phyloP scores from a whole-genome alignment of 23 tunicate species.

The Phallusia fumigata region DNA sequence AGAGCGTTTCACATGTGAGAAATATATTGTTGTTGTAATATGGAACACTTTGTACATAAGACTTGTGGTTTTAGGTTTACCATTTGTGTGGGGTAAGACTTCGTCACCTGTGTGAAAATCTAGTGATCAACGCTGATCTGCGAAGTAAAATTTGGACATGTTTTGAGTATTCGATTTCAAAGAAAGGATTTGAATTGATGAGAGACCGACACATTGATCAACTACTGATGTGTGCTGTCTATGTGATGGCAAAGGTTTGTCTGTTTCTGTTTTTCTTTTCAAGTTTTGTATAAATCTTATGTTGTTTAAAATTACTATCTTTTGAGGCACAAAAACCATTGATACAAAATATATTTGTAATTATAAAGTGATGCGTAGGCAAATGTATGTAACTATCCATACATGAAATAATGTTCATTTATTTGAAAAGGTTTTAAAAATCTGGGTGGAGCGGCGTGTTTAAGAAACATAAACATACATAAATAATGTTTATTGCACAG shows the following conservation, averaged over 20 bases:
- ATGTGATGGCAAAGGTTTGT: conserved; percentile 78
- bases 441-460: too few species aligned
- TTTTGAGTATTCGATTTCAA: conserved; percentile 64
- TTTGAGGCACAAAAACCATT: too few species aligned
- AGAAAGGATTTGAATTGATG: conserved; percentile 40
- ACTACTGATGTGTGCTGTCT: conserved; percentile 91
- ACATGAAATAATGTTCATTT: too few species aligned
- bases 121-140: conserved; percentile 50
- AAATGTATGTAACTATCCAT: too few species aligned
- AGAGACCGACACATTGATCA: conserved; percentile 91
- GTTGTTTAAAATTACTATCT: too few species aligned
- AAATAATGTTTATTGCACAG: too few species aligned
- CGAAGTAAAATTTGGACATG: conserved; percentile 86
- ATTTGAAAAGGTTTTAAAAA: too few species aligned
- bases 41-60: not conserved
- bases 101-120: conserved; percentile 63
- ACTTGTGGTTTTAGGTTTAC: conserved; percentile 39
- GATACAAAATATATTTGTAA: too few species aligned
- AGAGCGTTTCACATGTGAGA: too few species aligned
- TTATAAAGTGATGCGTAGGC: too few species aligned
- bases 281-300: not conserved
- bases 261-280: not conserved
- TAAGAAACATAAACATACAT: too few species aligned
- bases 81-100: conserved; percentile 82
- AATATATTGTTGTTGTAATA: not conserved